Evolutionary conservation across 2,797 vertebrate species (phyloP).

Genomic region (Austrolebias charrua): DNA sequence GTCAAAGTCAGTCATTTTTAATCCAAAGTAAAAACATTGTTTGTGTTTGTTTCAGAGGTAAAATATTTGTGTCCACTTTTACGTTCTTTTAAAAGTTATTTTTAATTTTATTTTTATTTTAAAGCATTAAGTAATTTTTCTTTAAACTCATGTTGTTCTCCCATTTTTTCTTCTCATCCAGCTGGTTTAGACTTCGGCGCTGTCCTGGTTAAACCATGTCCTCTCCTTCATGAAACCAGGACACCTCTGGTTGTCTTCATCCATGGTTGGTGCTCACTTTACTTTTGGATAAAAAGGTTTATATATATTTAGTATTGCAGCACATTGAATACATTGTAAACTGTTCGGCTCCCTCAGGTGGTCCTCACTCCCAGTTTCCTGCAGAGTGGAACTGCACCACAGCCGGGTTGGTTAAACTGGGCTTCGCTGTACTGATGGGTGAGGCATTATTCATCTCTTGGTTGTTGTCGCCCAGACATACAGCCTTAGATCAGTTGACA

Average conservation of each 20-base stretch:
- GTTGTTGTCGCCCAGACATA: background rate
- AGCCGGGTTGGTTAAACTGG: conserved; percentile 77
- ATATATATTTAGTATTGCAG: background rate
- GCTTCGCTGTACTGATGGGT: conserved; percentile 86
- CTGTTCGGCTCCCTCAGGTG: conserved; percentile 70
- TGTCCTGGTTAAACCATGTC: conserved; percentile 74
- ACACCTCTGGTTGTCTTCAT: conserved; percentile 82
- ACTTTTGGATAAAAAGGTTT: background rate
- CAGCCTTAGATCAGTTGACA: too few relatives aligned
- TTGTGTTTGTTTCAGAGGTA: too few relatives aligned
- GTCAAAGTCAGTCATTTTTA: too few relatives aligned
- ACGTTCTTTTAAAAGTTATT: too few relatives aligned
- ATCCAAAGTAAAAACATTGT: too few relatives aligned
- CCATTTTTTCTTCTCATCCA: conserved; percentile 27
- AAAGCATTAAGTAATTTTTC: too few relatives aligned
- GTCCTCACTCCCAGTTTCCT: conserved; percentile 82
- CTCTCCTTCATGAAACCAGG: conserved; percentile 29
- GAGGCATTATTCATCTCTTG: conserved; percentile 28
- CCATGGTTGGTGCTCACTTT: conserved; percentile 74
- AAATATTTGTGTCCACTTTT: too few relatives aligned
- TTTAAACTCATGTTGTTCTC: too few relatives aligned
- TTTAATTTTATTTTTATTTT: too few relatives aligned
- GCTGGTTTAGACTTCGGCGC: conserved; percentile 81
- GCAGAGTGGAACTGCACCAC: conserved; percentile 82
- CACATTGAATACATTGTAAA: background rate